Evolutionary conservation across 2,113 vertebrate genomes (phyloP), one percentile per base, ranked within the genome.

Genomic region (Glaucomys volans): DNA sequence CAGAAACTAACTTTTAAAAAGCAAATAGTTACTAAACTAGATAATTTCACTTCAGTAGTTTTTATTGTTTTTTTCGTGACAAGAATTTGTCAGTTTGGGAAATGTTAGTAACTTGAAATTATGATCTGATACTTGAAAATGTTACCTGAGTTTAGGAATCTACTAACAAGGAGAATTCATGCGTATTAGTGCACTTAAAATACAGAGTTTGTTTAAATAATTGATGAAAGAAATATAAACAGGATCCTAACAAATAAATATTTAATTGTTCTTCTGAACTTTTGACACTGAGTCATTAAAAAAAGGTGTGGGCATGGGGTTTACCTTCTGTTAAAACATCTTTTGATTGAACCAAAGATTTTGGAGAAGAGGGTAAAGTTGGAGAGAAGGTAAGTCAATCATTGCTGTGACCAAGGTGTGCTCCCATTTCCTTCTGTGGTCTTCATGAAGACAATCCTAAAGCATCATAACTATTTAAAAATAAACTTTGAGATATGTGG

Each of bases 51-150:
- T 54, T 4, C 32, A 71, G 64, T 42, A n/a, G 11, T 66, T 12
- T 57, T 90, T 50, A 67, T 89, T 57, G 22, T 81, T 90, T 67
- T 86, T 86, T 16, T 79, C 80, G 26, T 87, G 32, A 90, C 89
- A 95, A 84, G 84, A 92, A 87, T 24, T 95, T 57, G n/a, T 37
- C 18, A 95, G 17, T 47, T 76, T 64, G 82, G 75, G n/a, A 71
- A 91, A 91, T 75, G 75, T 69, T 37, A 94, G 37, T 91, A 84
- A 72, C 69, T 66, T 54, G 66, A 47, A 76, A 66, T 37, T 89
- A 62, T 84, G 66, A 87, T 8, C 44, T 71, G 66, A 75, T 84
- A 35, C n/a, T 94, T 91, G 37, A 93, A 93, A 82, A 50, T 92
- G 59, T 77, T 87, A 71, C 32, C 66, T 84, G 47, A 87, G 17